A percentile compares a stretch with the other conserved stretches of the same genome.
Evolutionary conservation across 2,888 invertebrate species (phyloP).

Genomic region (Aphelenchoides bicaudatus): DNA sequence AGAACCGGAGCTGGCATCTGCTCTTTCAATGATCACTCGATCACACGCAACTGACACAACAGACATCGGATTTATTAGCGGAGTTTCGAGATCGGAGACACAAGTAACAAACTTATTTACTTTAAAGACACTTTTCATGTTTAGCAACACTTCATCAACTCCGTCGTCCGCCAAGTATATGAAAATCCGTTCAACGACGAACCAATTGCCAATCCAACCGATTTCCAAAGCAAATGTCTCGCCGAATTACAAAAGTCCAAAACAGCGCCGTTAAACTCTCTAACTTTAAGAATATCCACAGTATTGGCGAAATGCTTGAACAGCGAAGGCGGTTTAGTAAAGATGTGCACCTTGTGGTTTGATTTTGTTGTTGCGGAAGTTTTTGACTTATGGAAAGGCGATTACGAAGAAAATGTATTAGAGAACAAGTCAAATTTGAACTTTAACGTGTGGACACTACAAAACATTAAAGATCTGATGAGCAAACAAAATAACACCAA

Average conservation of each 20-base stretch:
- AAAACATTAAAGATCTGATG: no score
- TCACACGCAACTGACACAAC: not conserved
- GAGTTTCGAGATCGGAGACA: not conserved
- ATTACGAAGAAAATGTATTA: no score
- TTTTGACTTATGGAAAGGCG: no score
- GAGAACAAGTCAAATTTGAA: no score
- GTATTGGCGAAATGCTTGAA: slow-evolving; percentile 27
- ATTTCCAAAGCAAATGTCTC: slow-evolving; percentile 13
- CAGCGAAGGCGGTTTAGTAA: slow-evolving; percentile 14
- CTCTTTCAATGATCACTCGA: not conserved
- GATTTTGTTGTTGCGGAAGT: no score
- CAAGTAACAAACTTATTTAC: no score
- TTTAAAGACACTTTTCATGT: not conserved
- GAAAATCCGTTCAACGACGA: no score
- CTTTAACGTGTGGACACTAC: no score
- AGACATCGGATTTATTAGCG: not conserved
- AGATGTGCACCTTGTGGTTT: no score
- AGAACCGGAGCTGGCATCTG: not conserved
- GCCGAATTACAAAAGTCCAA: slow-evolving; percentile 22
- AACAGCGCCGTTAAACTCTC: slow-evolving; percentile 27
- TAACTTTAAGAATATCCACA: slow-evolving; percentile 22
- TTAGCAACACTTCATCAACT: slow-evolving; percentile 6
- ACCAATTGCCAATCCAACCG: not conserved
- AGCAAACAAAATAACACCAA: no score
- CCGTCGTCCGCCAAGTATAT: no score